phyloP scores from a whole-genome alignment of 2,797 vertebrate genomes.

The Decapterus maruadsi region DNA sequence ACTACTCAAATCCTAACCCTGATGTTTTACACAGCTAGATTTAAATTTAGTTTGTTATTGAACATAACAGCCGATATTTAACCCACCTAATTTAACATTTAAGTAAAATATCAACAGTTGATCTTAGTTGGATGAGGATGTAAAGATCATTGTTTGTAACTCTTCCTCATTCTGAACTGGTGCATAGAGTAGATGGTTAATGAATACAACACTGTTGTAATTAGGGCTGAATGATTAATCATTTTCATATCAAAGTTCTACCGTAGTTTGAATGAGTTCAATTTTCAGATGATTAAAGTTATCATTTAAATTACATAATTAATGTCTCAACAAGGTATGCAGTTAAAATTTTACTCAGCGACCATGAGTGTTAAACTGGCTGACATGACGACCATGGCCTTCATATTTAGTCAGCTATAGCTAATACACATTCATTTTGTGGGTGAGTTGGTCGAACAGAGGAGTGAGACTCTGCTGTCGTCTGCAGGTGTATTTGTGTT shows the following conservation, averaged over 20 bases:
- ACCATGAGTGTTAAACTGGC: background rate
- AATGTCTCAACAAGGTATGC: background rate
- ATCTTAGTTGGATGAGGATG: background rate
- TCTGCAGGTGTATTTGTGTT: no score
- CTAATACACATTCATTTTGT: background rate
- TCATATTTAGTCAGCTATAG: background rate
- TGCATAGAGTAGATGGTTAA: background rate
- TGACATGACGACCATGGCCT: background rate
- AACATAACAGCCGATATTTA: background rate
- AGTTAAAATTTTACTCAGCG: background rate
- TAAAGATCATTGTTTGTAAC: background rate
- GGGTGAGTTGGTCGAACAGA: background rate
- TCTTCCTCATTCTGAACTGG: background rate
- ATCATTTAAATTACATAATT: conserved; percentile 9
- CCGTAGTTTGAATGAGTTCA: background rate
- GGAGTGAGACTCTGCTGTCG: background rate
- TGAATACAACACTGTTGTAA: background rate
- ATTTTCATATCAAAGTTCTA: conserved; percentile 2
- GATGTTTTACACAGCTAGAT: background rate
- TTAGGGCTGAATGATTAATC: background rate
- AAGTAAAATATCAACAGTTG: no score
- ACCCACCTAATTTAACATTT: background rate
- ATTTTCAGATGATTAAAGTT: background rate
- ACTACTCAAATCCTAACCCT: background rate
- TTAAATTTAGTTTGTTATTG: background rate